Evolutionary conservation across 1,140 invertebrate species (phyloP), one percentile per base, ranked within the genome.

Genomic region (Oscheius sp.): DNA sequence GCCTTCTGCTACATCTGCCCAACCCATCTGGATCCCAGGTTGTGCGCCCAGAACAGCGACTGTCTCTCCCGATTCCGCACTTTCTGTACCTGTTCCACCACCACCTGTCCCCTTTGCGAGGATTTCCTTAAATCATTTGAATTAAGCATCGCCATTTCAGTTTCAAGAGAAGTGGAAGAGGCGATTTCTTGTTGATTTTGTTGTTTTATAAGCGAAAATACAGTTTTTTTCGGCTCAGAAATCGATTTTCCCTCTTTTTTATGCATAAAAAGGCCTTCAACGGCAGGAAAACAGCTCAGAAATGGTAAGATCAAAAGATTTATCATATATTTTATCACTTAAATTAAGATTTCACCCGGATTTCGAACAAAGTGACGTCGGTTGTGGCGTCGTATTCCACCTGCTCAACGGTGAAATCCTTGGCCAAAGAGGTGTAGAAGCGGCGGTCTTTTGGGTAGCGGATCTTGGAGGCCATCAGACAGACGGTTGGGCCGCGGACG

Each of bases 371-470:
- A 20, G 7, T 55, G 23, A 55, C 49, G 23, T 55, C 49, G 7
- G 28, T 4, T 4, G 49, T 13, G 4, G 7, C 7, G 4, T 55
- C 49, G 49, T 55, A 55, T 7, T 55, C 15, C 23, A 55, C 23
- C 28, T 55, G 15, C 28, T 7, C 23, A 13, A 55, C 49, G 28
- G 15, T 23, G 23, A 55, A 55, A 7, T 55, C 7, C 23, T 55
- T 55, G 23, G 49, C 23, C 23, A 55, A 23, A 7, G 15, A 4
- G 23, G 7, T 4, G 28, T 13, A 55, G 23, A 55, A 55, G 15
- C 23, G 7, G 7, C 23, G 13, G 20, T 36, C 63, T 28, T 65
- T 65, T n/a, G 63, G 35, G 45, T 65, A 65, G 10, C 63, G 63
- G 36, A 65, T 65, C 23, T 42, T 35, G 29, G 34, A 38, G 63